Evolutionary conservation across 2,797 vertebrate species (phyloP).

Genomic region (Megalops cyprinoides): DNA sequence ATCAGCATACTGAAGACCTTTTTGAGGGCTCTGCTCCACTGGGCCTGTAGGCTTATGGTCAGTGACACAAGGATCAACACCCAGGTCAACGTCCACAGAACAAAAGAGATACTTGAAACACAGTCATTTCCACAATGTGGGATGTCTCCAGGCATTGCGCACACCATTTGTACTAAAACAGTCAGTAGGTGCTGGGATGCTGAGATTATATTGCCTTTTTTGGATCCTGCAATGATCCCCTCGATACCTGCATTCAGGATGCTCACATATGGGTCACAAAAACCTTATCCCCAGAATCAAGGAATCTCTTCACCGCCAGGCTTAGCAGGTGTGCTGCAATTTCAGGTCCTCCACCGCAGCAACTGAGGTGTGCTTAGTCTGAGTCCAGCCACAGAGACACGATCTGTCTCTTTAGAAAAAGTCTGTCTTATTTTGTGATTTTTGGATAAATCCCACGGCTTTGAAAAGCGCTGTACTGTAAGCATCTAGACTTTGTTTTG

Average conservation of each 20-base stretch:
- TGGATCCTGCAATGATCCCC: background rate
- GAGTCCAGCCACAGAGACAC: background rate
- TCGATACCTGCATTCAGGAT: background rate
- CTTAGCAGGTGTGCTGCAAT: no score
- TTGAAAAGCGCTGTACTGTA: constrained; percentile 64
- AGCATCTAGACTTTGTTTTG: constrained; percentile 66
- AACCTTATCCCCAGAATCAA: background rate
- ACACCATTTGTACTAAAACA: background rate
- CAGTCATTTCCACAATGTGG: background rate
- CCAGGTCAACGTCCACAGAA: background rate
- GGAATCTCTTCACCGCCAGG: background rate
- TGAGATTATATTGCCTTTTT: background rate
- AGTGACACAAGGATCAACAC: background rate
- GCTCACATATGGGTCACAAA: background rate
- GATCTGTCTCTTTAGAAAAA: background rate
- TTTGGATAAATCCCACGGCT: constrained; percentile 66
- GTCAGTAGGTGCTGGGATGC: background rate
- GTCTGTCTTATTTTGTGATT: constrained; percentile 63
- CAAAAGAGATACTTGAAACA: background rate
- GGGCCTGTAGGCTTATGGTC: no score
- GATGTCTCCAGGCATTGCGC: background rate
- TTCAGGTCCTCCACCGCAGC: background rate
- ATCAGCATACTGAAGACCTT: no score
- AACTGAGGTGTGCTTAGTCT: background rate
- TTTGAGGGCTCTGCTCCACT: background rate